A percentile compares a stretch with the other conserved stretches of the same genome.
phyloP scores from a whole-genome alignment of 2,888 invertebrate genomes.

The Disparrhopalites patrizii region DNA sequence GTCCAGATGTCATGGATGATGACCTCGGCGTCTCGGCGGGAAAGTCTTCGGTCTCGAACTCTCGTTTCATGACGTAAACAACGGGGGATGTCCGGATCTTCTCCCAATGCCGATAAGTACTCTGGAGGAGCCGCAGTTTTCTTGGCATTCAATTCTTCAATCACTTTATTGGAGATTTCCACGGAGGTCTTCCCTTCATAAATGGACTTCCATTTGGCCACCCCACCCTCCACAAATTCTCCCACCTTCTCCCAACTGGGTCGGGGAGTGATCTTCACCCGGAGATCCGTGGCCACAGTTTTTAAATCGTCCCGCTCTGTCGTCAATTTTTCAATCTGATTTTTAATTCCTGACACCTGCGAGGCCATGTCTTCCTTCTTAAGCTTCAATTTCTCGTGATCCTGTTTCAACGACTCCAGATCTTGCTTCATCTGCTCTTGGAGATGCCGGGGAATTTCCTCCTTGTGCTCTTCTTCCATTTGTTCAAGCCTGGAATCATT shows the following conservation, averaged over 20 bases:
- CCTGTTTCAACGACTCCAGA: background rate
- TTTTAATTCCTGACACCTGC: conserved; percentile 9
- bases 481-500: conserved; percentile 23
- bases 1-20: conserved; percentile 57
- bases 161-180: conserved; percentile 54
- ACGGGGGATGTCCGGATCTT: conserved; percentile 15
- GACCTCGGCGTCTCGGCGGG: conserved; percentile 56
- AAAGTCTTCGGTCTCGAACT: conserved; percentile 56
- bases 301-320: conserved; percentile 27
- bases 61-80: conserved; percentile 17
- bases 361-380: background rate
- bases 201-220: conserved; percentile 56
- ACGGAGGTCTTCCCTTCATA: conserved; percentile 54
- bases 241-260: conserved; percentile 49
- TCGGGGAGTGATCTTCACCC: conserved; percentile 30
- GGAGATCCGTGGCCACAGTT: conserved; percentile 14
- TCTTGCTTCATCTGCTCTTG: background rate
- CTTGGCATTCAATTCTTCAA: conserved; percentile 51
- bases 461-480: conserved; percentile 34
- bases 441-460: conserved; percentile 30
- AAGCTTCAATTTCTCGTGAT: background rate
- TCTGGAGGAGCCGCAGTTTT: conserved; percentile 16
- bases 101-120: conserved; percentile 22
- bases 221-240: conserved; percentile 57
- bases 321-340: conserved; percentile 18